A percentile compares a stretch with the other conserved stretches of the same genome.
Evolutionary conservation across 2,797 vertebrate species (phyloP).

Genomic region (Orestias chungarensis): DNA sequence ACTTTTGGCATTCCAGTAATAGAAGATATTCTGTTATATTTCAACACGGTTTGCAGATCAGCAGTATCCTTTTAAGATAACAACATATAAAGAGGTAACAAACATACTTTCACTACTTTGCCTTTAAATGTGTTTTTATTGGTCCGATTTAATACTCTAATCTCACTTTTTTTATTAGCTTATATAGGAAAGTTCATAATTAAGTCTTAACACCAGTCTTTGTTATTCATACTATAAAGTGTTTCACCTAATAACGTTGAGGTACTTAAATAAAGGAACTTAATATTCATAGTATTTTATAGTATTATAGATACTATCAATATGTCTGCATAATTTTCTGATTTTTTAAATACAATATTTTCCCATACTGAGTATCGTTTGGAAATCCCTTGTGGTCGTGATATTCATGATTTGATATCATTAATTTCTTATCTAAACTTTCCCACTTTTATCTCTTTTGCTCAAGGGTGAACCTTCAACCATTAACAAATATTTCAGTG

Average conservation of each 20-base stretch:
- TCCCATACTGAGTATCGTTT: too few species aligned
- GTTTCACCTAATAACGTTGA: not conserved
- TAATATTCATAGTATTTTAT: not conserved
- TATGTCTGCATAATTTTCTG: not conserved
- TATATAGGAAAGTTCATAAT: not conserved
- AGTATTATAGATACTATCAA: too few species aligned
- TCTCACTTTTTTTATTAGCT: not conserved
- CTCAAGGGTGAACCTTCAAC: not conserved
- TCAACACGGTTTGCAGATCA: not conserved
- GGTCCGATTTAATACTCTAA: not conserved
- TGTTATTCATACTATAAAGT: too few species aligned
- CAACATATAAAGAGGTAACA: not conserved
- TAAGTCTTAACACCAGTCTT: too few species aligned
- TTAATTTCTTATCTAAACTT: too few species aligned
- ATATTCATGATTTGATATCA: too few species aligned
- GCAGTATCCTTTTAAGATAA: not conserved
- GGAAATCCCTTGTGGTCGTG: not conserved
- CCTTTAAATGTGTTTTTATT: not conserved
- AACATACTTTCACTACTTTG: not conserved
- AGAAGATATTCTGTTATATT: not conserved
- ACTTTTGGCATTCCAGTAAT: not conserved
- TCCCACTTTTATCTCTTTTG: not conserved
- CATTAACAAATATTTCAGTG: not conserved
- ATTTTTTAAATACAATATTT: not conserved
- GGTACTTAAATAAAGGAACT: not conserved